Conservation (phyloP, 1,140 invertebrate genomes). For the Aphelinus atriplicis region DNA sequence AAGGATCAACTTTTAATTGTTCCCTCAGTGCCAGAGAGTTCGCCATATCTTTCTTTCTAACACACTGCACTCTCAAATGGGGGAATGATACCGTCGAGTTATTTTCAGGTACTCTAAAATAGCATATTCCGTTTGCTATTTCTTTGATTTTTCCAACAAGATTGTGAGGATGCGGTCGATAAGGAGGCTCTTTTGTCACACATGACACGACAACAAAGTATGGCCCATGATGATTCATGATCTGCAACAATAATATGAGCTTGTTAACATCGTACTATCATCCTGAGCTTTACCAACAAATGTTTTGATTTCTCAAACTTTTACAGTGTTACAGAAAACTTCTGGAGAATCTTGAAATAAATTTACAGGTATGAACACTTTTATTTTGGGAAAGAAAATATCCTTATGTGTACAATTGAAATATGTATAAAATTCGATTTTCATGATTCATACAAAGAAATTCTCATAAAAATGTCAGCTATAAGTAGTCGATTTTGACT, state of each 20-base stretch:
- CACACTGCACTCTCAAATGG: constrained; percentile 96
- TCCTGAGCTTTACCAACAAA: not conserved
- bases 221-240: constrained; percentile 81
- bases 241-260: constrained; percentile 64
- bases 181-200: constrained; percentile 90
- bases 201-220: constrained; percentile 93
- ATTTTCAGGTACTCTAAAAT: constrained; percentile 79
- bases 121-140: constrained; percentile 87
- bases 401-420: not conserved
- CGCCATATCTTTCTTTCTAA: constrained; percentile 94
- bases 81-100: constrained; percentile 84
- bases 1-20: constrained; percentile 91
- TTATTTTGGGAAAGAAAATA: not conserved
- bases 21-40: constrained; percentile 83
- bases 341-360: not conserved
- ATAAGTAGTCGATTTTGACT: not conserved
- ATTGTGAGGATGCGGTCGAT: constrained; percentile 95
- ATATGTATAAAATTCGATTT: not conserved
- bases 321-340: not conserved
- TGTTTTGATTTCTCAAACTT: not conserved
- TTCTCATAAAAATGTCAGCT: not conserved
- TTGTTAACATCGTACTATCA: not conserved
- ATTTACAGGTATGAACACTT: not conserved
- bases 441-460: not conserved
- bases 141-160: constrained; percentile 93